Evolutionary conservation across 2,113 vertebrate species (phyloP).

Genomic region (Melanotaenia duboulayi): DNA sequence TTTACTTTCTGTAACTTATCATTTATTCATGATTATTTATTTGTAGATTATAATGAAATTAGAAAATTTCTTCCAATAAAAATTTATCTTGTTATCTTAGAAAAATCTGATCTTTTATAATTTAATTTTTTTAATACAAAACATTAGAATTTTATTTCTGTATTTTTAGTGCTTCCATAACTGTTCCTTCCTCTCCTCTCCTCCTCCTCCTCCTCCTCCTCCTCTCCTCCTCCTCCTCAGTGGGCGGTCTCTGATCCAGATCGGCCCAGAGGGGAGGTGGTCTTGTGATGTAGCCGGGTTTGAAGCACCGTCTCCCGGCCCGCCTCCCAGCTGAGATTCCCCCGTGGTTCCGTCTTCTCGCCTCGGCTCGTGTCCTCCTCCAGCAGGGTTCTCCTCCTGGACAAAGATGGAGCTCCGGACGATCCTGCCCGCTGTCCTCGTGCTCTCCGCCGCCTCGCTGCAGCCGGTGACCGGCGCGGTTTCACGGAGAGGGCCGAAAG

Average conservation of each 20-base stretch:
- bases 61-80: too few relatives aligned
- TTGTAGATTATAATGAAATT: too few relatives aligned
- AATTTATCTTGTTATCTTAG: too few relatives aligned
- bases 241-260: conserved; percentile 26
- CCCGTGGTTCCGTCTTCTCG: background rate
- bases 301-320: conserved; percentile 33
- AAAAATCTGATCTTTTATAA: too few relatives aligned
- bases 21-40: too few relatives aligned
- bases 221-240: background rate
- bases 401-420: conserved; percentile 66
- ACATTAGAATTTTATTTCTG: too few relatives aligned
- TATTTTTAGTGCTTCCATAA: too few relatives aligned
- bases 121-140: too few relatives aligned
- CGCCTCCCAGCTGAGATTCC: conserved; percentile 37
- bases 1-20: too few relatives aligned
- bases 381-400: background rate
- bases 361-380: background rate
- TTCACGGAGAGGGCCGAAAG: conserved; percentile 78
- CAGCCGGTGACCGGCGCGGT: conserved; percentile 49
- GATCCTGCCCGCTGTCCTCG: conserved; percentile 33
- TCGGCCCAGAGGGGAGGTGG: conserved; percentile 38
- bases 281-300: conserved; percentile 36
- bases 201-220: background rate
- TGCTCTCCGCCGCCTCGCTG: conserved; percentile 50
- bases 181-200: too few relatives aligned